A percentile compares a stretch with the other conserved stretches of the same genome.
phyloP scores from a whole-genome alignment of 35 echinoderm and acorn worm species.

The Ophiothrix spiculata region DNA sequence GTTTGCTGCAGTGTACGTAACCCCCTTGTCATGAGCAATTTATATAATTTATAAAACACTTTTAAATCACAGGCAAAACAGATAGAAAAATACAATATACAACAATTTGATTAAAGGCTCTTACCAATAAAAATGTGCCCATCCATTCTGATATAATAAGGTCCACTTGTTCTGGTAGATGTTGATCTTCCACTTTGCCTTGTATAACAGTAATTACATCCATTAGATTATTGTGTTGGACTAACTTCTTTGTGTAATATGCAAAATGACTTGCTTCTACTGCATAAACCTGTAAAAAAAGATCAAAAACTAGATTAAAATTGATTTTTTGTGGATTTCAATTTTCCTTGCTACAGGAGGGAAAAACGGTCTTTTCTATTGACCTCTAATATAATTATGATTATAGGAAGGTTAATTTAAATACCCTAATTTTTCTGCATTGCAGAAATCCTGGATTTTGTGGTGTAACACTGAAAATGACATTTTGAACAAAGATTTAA shows the following conservation, averaged over 20 bases:
- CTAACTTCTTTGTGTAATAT: slow-evolving; percentile 25
- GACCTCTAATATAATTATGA: not conserved
- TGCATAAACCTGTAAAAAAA: slow-evolving; percentile 57
- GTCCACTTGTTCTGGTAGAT: slow-evolving; percentile 71
- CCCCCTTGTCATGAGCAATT: no score
- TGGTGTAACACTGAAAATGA: no score
- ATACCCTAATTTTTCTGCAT: not conserved
- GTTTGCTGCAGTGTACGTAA: no score
- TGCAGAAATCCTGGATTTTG: no score
- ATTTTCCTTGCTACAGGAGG: no score
- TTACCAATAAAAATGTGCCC: slow-evolving; percentile 72
- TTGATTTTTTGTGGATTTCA: not conserved
- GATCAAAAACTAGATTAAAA: not conserved
- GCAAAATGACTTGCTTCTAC: slow-evolving; percentile 74
- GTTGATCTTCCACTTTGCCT: slow-evolving; percentile 35
- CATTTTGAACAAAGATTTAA: no score
- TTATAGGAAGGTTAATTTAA: not conserved
- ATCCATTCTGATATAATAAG: slow-evolving; percentile 81
- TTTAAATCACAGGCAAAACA: no score
- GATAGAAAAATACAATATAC: not conserved
- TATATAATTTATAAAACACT: no score
- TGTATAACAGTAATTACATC: slow-evolving; percentile 42
- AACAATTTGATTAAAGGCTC: not conserved
- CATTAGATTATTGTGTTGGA: slow-evolving; percentile 33
- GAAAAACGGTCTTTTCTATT: not conserved